Evolutionary conservation across 2,888 invertebrate genomes (phyloP), one percentile per base, ranked within the genome.

Genomic region (Eumerus sabulonum): DNA sequence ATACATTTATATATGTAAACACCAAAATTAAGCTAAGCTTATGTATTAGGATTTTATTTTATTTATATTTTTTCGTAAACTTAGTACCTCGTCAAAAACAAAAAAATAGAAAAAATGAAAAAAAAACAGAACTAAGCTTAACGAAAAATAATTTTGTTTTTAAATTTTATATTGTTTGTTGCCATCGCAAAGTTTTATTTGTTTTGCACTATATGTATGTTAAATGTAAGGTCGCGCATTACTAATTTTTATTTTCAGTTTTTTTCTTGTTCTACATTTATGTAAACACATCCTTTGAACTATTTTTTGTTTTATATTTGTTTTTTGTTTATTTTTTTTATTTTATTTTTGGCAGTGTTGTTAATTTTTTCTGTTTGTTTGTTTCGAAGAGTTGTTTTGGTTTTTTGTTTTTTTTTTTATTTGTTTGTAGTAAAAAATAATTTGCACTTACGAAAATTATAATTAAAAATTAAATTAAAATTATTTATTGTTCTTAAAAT

Each of bases 261-360:
- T 54, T 74, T 60, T 62, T 47, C 57, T 51, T 42, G 18, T 72
- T 82, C 67, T n/a, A n/a, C n/a, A n/a, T 48, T 62, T 70, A 71
- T 76, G 71, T 82, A 81, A 73, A 82, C 71, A 72, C 71, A 68
- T 72, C 64, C 56, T 82, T 82, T 81, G 76, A 82, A 81, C 71
- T 77, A 71, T 71, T 74, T 71, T 54, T 59, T 59, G 2, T 27
- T 27, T 27, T 4, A 27, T 27, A 27, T 27, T 27, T 27, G 27
- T 27, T 2, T 45, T 72, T 44, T 72, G 63, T 73, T 67, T 64
- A 56, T 71, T 67, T 59, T 62, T 79, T 62, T 76, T 81, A 56
- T 76, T 62, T 56, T 62, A 73, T 81, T 81, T 81, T 81, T 81
- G 81, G 81, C 81, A 81, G 81, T 81, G 81, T 81, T 79, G 67